A percentile compares a stretch with the other conserved stretches of the same genome.
Evolutionary conservation across 2,113 vertebrate genomes (phyloP).

Genomic region (Trogon surrucura): DNA sequence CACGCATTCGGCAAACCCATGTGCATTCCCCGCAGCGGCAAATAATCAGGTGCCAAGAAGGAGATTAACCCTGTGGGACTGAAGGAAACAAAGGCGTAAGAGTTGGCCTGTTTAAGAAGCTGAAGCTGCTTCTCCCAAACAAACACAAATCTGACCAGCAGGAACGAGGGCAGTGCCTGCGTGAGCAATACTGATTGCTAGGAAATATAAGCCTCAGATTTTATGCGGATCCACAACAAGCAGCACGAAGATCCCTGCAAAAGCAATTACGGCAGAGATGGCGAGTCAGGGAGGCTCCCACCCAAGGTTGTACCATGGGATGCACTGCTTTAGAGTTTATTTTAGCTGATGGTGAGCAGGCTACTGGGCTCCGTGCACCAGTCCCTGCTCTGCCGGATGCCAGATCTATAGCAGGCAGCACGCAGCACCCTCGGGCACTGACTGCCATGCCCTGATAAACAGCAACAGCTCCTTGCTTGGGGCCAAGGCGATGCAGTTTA

Average conservation of each 20-base stretch:
- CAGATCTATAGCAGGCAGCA: background rate
- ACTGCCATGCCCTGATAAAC: background rate
- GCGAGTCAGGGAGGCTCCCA: background rate
- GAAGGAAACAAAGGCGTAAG: constrained; percentile 18
- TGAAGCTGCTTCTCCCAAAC: background rate
- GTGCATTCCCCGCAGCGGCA: background rate
- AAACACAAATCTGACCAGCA: background rate
- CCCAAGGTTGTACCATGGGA: background rate
- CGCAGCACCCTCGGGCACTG: accelerated
- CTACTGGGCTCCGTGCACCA: background rate
- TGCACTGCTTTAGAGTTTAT: background rate
- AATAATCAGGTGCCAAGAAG: constrained; percentile 60
- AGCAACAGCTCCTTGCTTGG: accelerated
- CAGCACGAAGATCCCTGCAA: background rate
- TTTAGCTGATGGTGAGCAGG: background rate
- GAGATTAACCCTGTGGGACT: constrained; percentile 40
- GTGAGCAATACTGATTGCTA: background rate
- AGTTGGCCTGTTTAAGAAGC: background rate
- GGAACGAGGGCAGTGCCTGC: background rate
- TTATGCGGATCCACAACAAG: background rate
- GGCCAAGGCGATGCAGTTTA: background rate
- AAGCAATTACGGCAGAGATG: background rate
- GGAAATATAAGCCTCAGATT: background rate
- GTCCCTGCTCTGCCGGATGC: background rate
- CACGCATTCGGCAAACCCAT: background rate